Percentiles rank a stretch among this genome's conserved stretches.
Conservation (phyloP, 2,797 vertebrate genomes). For the Hipposideros larvatus region DNA sequence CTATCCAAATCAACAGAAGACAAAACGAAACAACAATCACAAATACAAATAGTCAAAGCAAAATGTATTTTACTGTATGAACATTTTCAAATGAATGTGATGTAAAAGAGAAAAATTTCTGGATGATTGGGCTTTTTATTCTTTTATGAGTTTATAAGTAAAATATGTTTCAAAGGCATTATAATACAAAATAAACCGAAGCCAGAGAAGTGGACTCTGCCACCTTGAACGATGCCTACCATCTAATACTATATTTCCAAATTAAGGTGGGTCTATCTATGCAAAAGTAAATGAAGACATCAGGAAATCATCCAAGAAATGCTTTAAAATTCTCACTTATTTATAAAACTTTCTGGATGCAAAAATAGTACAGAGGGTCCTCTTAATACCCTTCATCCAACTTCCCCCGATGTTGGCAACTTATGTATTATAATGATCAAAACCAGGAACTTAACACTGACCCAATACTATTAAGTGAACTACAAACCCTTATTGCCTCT, state of each 20-base stretch:
- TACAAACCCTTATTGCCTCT: neutral
- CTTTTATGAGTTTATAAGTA: neutral
- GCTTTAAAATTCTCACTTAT: neutral
- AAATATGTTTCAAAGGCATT: neutral
- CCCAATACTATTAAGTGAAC: neutral
- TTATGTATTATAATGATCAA: neutral
- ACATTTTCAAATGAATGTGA: neutral
- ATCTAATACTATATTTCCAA: neutral
- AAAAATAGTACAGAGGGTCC: accelerated
- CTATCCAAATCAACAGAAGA: neutral
- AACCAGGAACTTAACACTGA: neutral
- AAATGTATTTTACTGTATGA: neutral
- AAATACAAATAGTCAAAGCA: neutral
- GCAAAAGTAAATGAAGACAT: neutral
- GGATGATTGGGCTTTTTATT: neutral
- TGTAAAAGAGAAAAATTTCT: neutral
- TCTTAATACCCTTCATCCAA: neutral
- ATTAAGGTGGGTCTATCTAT: neutral
- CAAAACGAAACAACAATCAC: neutral
- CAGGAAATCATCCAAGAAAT: neutral
- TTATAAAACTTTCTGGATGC: neutral
- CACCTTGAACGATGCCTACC: neutral
- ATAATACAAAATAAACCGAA: neutral
- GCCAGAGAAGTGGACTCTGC: neutral
- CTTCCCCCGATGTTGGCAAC: neutral